Evolutionary conservation across 2,888 invertebrate species (phyloP), one percentile per base, ranked within the genome.

Genomic region (Panzeria rudis): DNA sequence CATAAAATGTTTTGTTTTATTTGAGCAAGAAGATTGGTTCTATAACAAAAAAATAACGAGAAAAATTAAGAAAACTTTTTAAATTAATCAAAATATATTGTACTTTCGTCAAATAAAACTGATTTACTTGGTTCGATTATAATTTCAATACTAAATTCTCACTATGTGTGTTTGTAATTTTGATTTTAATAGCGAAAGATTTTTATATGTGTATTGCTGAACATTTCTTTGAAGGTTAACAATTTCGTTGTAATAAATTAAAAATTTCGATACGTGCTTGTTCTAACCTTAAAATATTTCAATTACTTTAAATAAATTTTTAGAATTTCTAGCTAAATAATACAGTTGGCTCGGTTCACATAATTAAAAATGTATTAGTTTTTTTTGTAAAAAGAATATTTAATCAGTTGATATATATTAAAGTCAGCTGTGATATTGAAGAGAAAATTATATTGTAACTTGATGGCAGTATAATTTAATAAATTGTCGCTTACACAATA

Each of bases 331-430:
- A 47, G 32, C 25, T 61, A n/a, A 20, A 32, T 17, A 32, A 6
- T 23, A 5, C 84, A 84, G 71, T 35, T 80, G 84, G n/a, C 71
- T 61, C 17, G 20, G n/a, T 71, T 84, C 75, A 50, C 84, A 80
- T 59, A 17, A 64, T 79, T 71, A 71, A 76, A 47, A 50, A 59
- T 84, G 47, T 50, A 83, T 79, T 38, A 23, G 56, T 17, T 15
- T 15, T 7, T 62, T 17, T 64, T 44, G 6, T 35, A n/a, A 20
- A 20, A 56, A 56, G 23, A 79, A 79, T 71, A 71, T 71, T 64
- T 47, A 68, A 77, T 35, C 5, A 15, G n/a, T 13, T n/a, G 3
- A 62, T 25, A 29, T 64, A n/a, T 71, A 17, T 25, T 59, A 23
- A 59, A 66, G 59, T 80, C 66, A 68, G 15, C 23, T 52, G 20